Evolutionary conservation across 1,140 invertebrate species (phyloP), one percentile per base, ranked within the genome.

Genomic region (Thereuonema tuberculata): DNA sequence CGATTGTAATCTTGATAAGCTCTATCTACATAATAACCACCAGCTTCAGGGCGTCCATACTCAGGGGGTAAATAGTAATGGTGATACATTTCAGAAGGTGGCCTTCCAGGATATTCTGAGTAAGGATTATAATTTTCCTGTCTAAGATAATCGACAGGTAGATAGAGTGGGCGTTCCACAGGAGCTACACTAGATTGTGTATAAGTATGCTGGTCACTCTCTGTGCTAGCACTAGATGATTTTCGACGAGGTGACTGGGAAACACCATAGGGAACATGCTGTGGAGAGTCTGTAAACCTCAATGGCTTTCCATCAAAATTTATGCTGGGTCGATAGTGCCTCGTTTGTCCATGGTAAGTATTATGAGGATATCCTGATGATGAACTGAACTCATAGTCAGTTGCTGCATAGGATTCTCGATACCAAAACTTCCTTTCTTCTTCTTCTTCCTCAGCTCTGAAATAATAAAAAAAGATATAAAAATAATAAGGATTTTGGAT

Each of bases 291-390:
- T 0, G 84, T 86, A 67, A 86, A 87, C 24, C 85, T 73, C 14
- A 86, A 69, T 1, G 85, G 84, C 66, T 82, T 83, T 54, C 63
- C 66, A 17, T 79, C 79, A 63, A 81, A 72, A 63, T 76, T 76
- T 56, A 80, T 58, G 66, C 69, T 71, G 58, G 84, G 84, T 62
- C 89, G 80, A 61, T 84, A 81, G 68, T 89, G 87, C 62, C 82
- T 76, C 5, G 83, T 82, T 17, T 86, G 86, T 5, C 90, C 90
- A 74, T 94, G 90, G 74, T 93, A 94, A 1, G 91, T 94, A 71
- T 92, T 89, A 70, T 91, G 88, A 55, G 81, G 81, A 74, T 85
- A 88, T 9, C 80, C 80, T 46, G 76, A 78, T 21, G 69, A 59
- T 2, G 76, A 75, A 5, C 73, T 77, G 66, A 82, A 80, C 67